These are phyloP conservation scores for Leptopilina myrica DNA, from an alignment of 2,888 invertebrate species.

Conservation along the genomic window DNA sequence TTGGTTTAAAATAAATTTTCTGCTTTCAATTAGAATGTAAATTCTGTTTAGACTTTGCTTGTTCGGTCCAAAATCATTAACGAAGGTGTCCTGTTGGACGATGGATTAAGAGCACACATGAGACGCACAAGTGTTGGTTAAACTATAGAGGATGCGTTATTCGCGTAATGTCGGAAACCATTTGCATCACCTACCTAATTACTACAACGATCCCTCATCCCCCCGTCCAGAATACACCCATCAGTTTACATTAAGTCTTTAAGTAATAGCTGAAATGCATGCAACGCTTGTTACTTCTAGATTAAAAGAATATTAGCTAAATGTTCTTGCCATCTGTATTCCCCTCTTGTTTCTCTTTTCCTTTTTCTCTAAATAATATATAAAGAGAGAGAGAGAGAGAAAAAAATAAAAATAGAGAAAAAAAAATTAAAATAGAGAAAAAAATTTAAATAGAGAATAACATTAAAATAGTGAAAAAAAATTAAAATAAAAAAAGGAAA, in stretches of 20 bases:
- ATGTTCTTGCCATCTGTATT: slow-evolving; percentile 54
- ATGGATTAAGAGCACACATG: slow-evolving; percentile 31
- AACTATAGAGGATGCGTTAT: slow-evolving; percentile 38
- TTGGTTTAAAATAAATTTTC: neutral
- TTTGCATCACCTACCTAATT: slow-evolving; percentile 63
- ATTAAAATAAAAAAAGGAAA: no score
- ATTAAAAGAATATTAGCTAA: slow-evolving; percentile 60
- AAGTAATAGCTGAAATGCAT: slow-evolving; percentile 62
- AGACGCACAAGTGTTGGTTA: neutral
- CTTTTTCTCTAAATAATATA: neutral
- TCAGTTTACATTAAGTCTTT: slow-evolving; percentile 61
- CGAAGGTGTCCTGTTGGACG: slow-evolving; percentile 14
- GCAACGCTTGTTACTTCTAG: slow-evolving; percentile 56
- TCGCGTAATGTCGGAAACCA: slow-evolving; percentile 58
- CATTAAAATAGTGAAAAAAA: no score
- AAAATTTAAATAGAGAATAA: no score
- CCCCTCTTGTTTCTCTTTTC: slow-evolving; percentile 40
- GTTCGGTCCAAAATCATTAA: slow-evolving; percentile 18
- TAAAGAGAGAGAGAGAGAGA: no score
- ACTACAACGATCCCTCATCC: slow-evolving; percentile 56
- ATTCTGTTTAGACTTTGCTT: neutral
- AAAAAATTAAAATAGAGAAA: no score
- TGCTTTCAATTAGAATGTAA: neutral
- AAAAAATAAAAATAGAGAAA: no score
- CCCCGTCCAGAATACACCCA: slow-evolving; percentile 56